phyloP scores from a whole-genome alignment of 2,888 invertebrate genomes.

The Limenitis arthemis region DNA sequence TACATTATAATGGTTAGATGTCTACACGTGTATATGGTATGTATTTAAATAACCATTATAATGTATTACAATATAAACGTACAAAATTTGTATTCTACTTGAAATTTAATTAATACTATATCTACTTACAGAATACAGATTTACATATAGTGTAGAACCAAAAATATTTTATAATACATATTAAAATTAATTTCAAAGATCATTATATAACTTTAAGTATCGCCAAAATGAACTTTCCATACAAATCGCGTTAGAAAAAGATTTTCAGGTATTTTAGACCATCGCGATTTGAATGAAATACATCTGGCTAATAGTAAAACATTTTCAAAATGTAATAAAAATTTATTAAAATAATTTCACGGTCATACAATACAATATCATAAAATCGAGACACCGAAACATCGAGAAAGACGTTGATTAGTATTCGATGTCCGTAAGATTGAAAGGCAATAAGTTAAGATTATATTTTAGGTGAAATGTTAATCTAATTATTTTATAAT shows the following conservation, averaged over 20 bases:
- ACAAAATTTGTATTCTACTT: slow-evolving; percentile 25
- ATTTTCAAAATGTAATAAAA: no score
- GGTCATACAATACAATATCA: neutral
- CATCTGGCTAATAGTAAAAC: no score
- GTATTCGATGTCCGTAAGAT: slow-evolving; percentile 19
- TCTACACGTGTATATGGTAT: neutral
- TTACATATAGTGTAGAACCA: neutral
- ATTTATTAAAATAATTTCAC: no score
- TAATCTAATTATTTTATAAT: neutral
- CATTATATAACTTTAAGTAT: neutral
- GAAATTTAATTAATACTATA: slow-evolving; percentile 1
- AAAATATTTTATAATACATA: neutral
- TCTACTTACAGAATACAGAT: slow-evolving; percentile 2
- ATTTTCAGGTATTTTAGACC: neutral
- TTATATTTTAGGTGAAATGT: neutral
- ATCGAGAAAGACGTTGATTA: slow-evolving; percentile 10
- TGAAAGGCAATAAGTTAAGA: slow-evolving; percentile 15
- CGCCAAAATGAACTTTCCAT: neutral
- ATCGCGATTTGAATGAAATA: no score
- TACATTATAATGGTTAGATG: neutral
- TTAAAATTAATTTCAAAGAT: neutral
- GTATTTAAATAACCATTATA: slow-evolving; percentile 2
- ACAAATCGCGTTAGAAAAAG: neutral
- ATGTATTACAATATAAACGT: slow-evolving; percentile 26
- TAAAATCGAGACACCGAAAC: slow-evolving; percentile 1